Conservation (phyloP, 2,797 vertebrate genomes). For the Siniperca obscura region DNA sequence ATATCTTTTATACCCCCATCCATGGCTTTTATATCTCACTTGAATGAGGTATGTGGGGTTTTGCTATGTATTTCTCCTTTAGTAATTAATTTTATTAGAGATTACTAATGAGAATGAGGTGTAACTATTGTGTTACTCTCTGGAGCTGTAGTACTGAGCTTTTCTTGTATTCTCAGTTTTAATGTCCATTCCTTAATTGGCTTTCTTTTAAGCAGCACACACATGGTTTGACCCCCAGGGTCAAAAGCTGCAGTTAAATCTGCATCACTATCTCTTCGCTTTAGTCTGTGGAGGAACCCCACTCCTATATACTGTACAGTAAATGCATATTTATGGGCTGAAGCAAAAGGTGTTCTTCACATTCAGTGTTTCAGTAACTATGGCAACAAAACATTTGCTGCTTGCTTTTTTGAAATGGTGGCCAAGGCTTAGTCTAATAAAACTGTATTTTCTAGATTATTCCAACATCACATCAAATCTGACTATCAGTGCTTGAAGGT, state of each 20-base stretch:
- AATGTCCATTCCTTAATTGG: conserved; percentile 59
- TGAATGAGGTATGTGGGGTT: conserved; percentile 4
- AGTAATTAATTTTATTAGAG: conserved; percentile 46
- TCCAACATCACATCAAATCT: conserved; percentile 33
- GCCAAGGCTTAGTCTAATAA: conserved; percentile 35
- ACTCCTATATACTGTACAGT: conserved; percentile 31
- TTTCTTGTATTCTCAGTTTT: conserved; percentile 53
- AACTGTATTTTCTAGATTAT: conserved; percentile 35
- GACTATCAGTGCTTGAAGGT: conserved; percentile 16
- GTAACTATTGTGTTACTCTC: conserved; percentile 43
- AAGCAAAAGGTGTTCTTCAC: conserved; percentile 41
- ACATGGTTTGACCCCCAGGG: conserved; percentile 43
- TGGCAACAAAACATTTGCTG: conserved; percentile 63
- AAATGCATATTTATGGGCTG: conserved; percentile 54
- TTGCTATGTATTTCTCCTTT: conserved; percentile 10
- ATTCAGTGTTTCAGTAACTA: conserved; percentile 62
- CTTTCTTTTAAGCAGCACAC: conserved; percentile 50
- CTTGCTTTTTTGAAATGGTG: conserved; percentile 48
- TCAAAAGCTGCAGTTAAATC: conserved; percentile 42
- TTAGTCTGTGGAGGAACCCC: conserved; percentile 39
- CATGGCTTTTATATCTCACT: not conserved
- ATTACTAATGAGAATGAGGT: conserved; percentile 36
- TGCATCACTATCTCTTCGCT: conserved; percentile 39
- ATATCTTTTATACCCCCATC: too few species aligned
- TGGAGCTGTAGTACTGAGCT: conserved; percentile 23